Evolutionary conservation across 1,140 invertebrate species (phyloP).

Genomic region (Drosophila eugracilis): DNA sequence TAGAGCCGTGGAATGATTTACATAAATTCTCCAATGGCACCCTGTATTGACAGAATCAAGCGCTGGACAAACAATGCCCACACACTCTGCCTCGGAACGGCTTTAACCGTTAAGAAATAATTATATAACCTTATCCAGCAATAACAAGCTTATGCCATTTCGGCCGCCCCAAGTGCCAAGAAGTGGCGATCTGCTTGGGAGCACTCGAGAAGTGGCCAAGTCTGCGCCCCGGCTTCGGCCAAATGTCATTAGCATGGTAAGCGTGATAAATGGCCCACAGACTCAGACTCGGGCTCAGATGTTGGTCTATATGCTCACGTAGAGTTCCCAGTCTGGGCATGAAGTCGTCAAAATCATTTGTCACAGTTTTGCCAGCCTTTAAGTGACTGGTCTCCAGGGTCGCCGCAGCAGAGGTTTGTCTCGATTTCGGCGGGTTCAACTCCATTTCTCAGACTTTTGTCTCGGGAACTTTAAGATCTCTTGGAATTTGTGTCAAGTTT

Average conservation of each 20-base stretch:
- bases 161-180: slow-evolving; percentile 44
- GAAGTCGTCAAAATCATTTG: slow-evolving; percentile 80
- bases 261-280: slow-evolving; percentile 78
- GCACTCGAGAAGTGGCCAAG: slow-evolving; percentile 36
- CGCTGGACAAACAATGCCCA: slow-evolving; percentile 73
- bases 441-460: slow-evolving; percentile 55
- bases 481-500: slow-evolving; percentile 17
- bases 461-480: slow-evolving; percentile 33
- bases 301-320: slow-evolving; percentile 39
- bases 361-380: slow-evolving; percentile 77
- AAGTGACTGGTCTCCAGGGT: slow-evolving; percentile 42
- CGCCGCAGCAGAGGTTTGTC: slow-evolving; percentile 30
- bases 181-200: slow-evolving; percentile 48
- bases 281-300: slow-evolving; percentile 53
- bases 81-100: slow-evolving; percentile 36
- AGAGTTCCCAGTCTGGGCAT: slow-evolving; percentile 52
- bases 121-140: slow-evolving; percentile 73
- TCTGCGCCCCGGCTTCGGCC: slow-evolving; percentile 42
- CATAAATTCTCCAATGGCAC: slow-evolving; percentile 79
- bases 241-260: slow-evolving; percentile 81
- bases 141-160: slow-evolving; percentile 49
- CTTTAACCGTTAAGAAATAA: slow-evolving; percentile 77
- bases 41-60: slow-evolving; percentile 79
- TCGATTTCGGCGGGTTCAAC: slow-evolving; percentile 34
- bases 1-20: slow-evolving; percentile 66